phyloP scores from a whole-genome alignment of 2,797 vertebrate species.

The Nothura maculosa region DNA sequence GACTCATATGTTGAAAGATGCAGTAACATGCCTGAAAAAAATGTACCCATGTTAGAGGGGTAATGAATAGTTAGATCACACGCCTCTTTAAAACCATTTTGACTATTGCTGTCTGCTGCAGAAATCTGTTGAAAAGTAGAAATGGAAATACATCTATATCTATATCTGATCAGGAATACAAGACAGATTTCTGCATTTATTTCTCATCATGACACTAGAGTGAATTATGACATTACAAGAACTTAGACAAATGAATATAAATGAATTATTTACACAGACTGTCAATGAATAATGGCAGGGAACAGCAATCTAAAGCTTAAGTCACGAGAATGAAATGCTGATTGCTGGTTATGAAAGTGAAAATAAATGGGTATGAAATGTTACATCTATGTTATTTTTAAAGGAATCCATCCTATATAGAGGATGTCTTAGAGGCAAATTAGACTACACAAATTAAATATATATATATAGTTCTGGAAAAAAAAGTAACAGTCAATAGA shows the following conservation, averaged over 20 bases:
- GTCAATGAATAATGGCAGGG: neutral
- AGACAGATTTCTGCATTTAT: neutral
- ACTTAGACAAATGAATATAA: neutral
- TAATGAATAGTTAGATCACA: neutral
- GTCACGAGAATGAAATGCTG: neutral
- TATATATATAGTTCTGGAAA: neutral
- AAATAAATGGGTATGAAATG: neutral
- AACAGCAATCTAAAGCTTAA: neutral
- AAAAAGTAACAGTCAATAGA: neutral
- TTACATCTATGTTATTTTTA: neutral
- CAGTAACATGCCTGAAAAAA: rapidly evolving
- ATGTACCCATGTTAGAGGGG: neutral
- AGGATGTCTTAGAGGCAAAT: neutral
- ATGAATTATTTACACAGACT: neutral
- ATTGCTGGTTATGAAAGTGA: neutral
- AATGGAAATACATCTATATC: neutral
- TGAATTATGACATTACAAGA: conserved; percentile 12
- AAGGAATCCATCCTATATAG: neutral
- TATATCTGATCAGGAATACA: neutral
- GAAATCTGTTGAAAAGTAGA: neutral
- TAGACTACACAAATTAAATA: neutral
- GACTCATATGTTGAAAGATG: neutral
- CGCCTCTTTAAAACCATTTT: neutral
- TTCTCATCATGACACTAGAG: neutral
- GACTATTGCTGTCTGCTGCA: neutral